phyloP scores from a whole-genome alignment of 2,888 invertebrate species.

The Sinodicranocentrus sp. region DNA sequence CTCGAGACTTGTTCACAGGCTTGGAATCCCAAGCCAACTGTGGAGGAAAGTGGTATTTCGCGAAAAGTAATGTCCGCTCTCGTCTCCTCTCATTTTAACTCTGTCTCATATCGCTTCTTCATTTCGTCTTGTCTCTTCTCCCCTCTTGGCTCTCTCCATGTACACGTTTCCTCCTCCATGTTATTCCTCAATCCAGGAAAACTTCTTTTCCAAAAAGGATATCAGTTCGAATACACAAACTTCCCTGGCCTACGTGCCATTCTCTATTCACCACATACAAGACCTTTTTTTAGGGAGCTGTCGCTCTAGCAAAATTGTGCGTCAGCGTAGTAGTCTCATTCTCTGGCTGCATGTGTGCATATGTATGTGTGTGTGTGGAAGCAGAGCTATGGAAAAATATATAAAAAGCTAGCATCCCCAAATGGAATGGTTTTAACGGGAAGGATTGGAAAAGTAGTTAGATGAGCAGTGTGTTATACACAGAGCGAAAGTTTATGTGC shows the following conservation, averaged over 20 bases:
- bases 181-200: not conserved
- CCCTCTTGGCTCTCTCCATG: not conserved
- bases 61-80: conserved; percentile 24
- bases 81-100: not conserved
- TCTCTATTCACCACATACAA: not conserved
- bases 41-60: not conserved
- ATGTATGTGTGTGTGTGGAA: too few species aligned
- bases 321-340: conserved; percentile 55
- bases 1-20: conserved; percentile 5
- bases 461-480: conserved; percentile 8
- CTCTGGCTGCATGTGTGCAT: too few species aligned
- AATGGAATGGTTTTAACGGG: not conserved
- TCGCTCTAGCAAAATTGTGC: conserved; percentile 53
- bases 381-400: too few species aligned
- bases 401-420: not conserved
- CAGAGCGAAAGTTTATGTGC: too few species aligned
- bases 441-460: not conserved
- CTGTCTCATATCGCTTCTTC: not conserved
- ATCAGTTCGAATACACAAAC: too few species aligned
- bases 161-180: not conserved
- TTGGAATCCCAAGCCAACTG: conserved; percentile 23
- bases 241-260: not conserved
- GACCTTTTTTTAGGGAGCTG: too few species aligned
- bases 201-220: too few species aligned
- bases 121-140: not conserved